Evolutionary conservation across 1,140 invertebrate genomes (phyloP), one percentile per base, ranked within the genome.

Genomic region (Chelonus insularis): DNA sequence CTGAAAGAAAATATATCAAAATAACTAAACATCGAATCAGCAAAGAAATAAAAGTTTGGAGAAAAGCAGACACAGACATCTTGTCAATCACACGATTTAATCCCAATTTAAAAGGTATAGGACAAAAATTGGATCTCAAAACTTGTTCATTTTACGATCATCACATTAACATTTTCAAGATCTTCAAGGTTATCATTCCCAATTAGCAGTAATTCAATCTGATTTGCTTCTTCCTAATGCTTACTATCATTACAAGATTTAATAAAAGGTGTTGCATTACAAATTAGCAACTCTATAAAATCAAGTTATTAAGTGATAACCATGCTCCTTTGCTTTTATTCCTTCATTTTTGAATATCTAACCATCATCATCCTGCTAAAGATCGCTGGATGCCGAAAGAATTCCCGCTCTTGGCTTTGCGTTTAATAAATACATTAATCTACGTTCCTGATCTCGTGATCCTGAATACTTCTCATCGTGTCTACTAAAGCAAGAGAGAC

Each of bases 41-140:
- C 8, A 37, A 37, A 37, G 9, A 37, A 37, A 37, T 2, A 37
- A 37, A 37, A 37, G 3, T 12, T 37, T 6, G 11, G 11, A n/a
- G 58, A 34, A 64, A 41, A 57, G 55, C 65, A 62, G 32, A 63
- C 58, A 66, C 48, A 52, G 61, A 72, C 67, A 69, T 68, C 51
- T 71, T 69, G 67, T 71, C 70, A 68, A 65, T 70, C 68, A 68
- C 70, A 60, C 41, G 65, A 65, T 60, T 66, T 67, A 66, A 65
- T 58, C 29, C 32, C 32, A 51, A n/a, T 12, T 59, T 20, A 51
- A 65, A 54, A 32, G 39, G 36, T 52, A 43, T 56, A 50, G 56
- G 64, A 25, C 39, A 29, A 29, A 29, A 29, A 29, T 29, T 29
- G 25, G 7, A 29, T 3, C 7, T 29, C 7, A n/a, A 7, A 29